These are phyloP conservation scores for Rana temporaria DNA, from an alignment of 2,113 vertebrate species.

Conservation along the genomic window DNA sequence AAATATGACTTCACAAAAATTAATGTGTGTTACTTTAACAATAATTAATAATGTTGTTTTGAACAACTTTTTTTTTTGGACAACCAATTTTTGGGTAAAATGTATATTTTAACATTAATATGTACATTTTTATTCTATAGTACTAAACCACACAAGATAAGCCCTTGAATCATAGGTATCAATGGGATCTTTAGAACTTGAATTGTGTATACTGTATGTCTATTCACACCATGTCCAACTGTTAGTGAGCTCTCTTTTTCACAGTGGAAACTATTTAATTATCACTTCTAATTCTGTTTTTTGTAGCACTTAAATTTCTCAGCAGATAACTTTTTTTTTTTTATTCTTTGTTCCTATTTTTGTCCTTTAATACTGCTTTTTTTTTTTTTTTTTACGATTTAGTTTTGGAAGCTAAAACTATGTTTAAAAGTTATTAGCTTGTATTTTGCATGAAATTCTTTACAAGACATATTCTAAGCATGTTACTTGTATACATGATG, in stretches of 20 bases:
- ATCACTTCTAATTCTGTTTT: constrained; percentile 78
- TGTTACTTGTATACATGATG: too few species aligned
- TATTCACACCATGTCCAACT: constrained; percentile 73
- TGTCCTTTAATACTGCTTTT: constrained; percentile 62
- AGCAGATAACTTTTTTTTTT: constrained; percentile 80
- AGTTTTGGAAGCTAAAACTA: constrained; percentile 59
- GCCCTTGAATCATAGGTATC: neutral
- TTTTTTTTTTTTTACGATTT: too few species aligned
- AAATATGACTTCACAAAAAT: too few species aligned
- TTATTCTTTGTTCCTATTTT: constrained; percentile 59
- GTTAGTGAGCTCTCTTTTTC: constrained; percentile 70
- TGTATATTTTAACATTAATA: neutral
- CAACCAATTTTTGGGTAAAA: neutral
- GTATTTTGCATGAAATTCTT: neutral
- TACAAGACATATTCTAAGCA: too few species aligned
- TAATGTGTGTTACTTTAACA: too few species aligned
- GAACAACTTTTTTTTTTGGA: neutral
- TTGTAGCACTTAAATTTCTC: constrained; percentile 74
- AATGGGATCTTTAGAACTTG: neutral
- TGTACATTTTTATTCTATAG: neutral
- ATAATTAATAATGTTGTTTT: neutral
- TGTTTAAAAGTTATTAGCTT: neutral
- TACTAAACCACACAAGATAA: neutral
- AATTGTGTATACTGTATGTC: constrained; percentile 14
- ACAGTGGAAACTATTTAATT: constrained; percentile 76